Percentiles rank a stretch among this genome's conserved stretches.
Conservation (phyloP, 2,113 vertebrate species). For the Pelobates fuscus region DNA sequence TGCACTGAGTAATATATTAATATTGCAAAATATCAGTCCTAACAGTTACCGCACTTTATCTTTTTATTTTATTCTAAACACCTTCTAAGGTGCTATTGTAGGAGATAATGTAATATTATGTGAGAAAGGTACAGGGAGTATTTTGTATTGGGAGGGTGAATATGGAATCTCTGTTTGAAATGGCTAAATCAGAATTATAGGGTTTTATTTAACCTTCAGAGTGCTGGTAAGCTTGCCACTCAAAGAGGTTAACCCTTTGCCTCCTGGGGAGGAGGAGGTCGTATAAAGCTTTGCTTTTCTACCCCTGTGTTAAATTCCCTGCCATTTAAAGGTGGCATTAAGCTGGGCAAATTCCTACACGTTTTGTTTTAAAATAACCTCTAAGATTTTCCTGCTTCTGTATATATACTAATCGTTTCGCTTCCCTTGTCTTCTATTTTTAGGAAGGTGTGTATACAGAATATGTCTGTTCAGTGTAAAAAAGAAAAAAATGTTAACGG, state of each 20-base stretch:
- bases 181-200: conserved; percentile 7
- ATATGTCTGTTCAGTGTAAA: conserved; percentile 22
- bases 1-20: conserved; percentile 77
- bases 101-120: conserved; percentile 60
- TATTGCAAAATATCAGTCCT: conserved; percentile 68
- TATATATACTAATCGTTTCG: conserved; percentile 23
- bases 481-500: conserved; percentile 22
- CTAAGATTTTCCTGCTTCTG: background rate
- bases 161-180: conserved; percentile 50
- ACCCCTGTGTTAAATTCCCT: background rate
- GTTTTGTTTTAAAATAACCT: background rate
- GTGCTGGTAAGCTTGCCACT: too few species aligned
- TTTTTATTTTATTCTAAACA: conserved; percentile 65
- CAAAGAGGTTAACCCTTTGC: too few species aligned
- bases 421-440: background rate
- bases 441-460: background rate
- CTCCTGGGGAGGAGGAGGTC: too few species aligned
- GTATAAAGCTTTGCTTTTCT: too few species aligned
- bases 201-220: background rate
- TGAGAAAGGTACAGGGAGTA: conserved; percentile 63
- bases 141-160: conserved; percentile 54
- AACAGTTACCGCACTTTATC: conserved; percentile 76
- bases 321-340: background rate
- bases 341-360: background rate
- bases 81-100: conserved; percentile 73